phyloP scores from a whole-genome alignment of 2,888 invertebrate species.

The Diadegma fenestrale region DNA sequence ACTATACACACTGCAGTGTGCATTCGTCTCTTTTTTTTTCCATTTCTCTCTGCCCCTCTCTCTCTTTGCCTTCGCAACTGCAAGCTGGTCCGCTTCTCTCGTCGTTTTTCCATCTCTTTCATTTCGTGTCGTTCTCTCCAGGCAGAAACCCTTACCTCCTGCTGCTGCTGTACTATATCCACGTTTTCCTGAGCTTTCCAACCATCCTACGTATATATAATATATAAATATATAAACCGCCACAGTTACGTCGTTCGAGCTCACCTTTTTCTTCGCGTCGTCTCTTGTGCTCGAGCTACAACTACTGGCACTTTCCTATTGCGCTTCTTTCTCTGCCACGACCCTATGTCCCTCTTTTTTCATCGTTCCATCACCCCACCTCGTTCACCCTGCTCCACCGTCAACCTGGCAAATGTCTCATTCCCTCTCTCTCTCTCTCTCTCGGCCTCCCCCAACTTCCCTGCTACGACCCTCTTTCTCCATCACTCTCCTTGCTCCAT shows the following conservation, averaged over 20 bases:
- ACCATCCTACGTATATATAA: slow-evolving; percentile 6
- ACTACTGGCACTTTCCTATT: slow-evolving; percentile 39
- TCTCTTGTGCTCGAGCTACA: slow-evolving; percentile 28
- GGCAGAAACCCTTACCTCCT: slow-evolving; percentile 43
- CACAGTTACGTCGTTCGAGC: slow-evolving; percentile 37
- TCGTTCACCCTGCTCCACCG: slow-evolving; percentile 46
- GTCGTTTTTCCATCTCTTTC: slow-evolving; percentile 57
- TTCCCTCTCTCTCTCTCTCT: slow-evolving; percentile 13
- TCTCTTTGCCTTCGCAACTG: slow-evolving; percentile 41
- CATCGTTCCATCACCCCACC: slow-evolving; percentile 57
- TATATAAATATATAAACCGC: neutral
- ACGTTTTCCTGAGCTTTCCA: slow-evolving; percentile 64
- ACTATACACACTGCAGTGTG: slow-evolving; percentile 49
- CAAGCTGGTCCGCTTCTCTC: slow-evolving; percentile 58
- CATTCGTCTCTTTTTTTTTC: slow-evolving; percentile 65
- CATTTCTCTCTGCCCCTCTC: slow-evolving; percentile 66
- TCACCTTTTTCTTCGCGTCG: slow-evolving; percentile 63
- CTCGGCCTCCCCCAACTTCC: slow-evolving; percentile 28
- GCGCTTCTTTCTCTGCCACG: slow-evolving; percentile 44
- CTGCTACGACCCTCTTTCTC: slow-evolving; percentile 15
- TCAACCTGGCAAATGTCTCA: slow-evolving; percentile 60
- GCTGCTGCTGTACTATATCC: slow-evolving; percentile 61
- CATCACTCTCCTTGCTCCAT: slow-evolving; percentile 33
- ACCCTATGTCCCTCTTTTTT: slow-evolving; percentile 41
- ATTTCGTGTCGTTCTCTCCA: slow-evolving; percentile 35